Evolutionary conservation across 2,113 vertebrate species (phyloP).

Genomic region (Mugil cephalus): DNA sequence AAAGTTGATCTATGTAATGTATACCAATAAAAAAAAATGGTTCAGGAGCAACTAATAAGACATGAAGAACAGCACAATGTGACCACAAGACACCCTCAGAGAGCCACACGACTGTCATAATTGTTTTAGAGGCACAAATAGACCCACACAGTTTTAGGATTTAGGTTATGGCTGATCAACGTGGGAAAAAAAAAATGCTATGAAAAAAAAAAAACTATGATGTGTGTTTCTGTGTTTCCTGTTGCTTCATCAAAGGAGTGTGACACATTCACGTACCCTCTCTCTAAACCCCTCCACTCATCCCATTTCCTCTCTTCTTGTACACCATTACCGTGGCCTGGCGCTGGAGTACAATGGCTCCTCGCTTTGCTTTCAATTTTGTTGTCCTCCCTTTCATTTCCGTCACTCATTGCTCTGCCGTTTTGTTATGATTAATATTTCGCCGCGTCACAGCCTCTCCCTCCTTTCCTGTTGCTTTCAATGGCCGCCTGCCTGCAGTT

Average conservation of each 20-base stretch:
- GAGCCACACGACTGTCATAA: no score
- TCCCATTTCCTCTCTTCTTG: conserved; percentile 37
- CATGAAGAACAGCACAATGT: no score
- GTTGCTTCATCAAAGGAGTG: conserved; percentile 22
- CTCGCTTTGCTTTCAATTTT: conserved; percentile 28
- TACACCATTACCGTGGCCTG: conserved; percentile 39
- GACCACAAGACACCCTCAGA: no score
- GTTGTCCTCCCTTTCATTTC: conserved; percentile 38
- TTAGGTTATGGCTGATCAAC: no score
- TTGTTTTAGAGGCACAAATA: no score
- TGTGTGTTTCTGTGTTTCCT: background rate
- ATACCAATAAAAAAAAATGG: no score
- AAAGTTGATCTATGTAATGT: no score
- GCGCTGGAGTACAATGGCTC: conserved; percentile 38
- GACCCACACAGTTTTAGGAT: no score
- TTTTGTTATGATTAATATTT: conserved; percentile 12
- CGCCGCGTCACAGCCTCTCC: background rate
- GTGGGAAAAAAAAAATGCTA: no score
- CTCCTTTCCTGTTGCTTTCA: conserved; percentile 28
- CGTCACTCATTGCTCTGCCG: background rate
- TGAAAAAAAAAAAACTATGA: background rate
- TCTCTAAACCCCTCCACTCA: conserved; percentile 35
- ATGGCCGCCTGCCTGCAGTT: background rate
- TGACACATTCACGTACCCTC: conserved; percentile 36
- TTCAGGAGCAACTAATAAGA: no score